These are phyloP conservation scores for Paramuricea clavata DNA, from an alignment of 92 coral and sea anemone species.

Conservation along the genomic window DNA sequence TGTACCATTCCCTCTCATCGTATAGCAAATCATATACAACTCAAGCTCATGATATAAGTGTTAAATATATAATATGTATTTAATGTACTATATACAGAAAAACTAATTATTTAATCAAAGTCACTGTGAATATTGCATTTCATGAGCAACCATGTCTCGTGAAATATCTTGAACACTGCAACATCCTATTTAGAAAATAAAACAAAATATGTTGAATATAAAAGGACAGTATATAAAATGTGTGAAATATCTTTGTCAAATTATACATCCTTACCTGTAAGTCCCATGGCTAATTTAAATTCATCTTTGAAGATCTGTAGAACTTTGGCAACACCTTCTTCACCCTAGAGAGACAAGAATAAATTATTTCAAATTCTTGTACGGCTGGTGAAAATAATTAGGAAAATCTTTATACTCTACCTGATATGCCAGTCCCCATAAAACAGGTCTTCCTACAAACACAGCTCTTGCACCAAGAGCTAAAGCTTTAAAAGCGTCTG, in stretches of 20 bases:
- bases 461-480: constrained; percentile 65
- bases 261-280: constrained; percentile 20
- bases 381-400: neutral
- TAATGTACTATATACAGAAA: no score
- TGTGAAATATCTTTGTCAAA: neutral
- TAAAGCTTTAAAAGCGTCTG: constrained; percentile 62
- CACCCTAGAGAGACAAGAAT: neutral
- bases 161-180: neutral
- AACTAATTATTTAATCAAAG: no score
- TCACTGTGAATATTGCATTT: neutral
- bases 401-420: constrained; percentile 19
- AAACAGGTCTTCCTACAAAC: constrained; percentile 54
- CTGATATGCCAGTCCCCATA: constrained; percentile 52
- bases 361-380: neutral
- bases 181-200: neutral
- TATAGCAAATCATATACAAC: no score
- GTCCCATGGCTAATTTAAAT: constrained; percentile 39
- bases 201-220: neutral
- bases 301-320: constrained; percentile 28
- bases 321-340: constrained; percentile 14
- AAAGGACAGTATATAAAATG: neutral
- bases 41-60: no score
- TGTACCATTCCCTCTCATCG: no score
- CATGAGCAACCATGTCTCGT: neutral
- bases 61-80: no score